Conservation (phyloP, 1,140 invertebrate species). For the Sarcophaga peregrina region DNA sequence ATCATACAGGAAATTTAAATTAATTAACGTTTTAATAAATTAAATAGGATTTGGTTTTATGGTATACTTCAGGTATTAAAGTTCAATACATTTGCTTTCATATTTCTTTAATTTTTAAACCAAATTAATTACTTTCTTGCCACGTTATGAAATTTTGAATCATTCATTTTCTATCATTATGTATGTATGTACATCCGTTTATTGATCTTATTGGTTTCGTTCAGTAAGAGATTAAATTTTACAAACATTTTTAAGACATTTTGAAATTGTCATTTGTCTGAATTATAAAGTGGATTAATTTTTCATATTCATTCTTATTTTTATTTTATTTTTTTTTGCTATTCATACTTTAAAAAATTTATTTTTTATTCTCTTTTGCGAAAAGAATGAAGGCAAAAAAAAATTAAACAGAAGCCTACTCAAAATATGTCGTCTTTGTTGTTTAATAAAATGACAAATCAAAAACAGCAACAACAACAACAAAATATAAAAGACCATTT, state of each 20-base stretch:
- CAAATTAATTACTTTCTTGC: no score
- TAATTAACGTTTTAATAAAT: no score
- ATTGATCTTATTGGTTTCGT: background rate
- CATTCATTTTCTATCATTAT: no score
- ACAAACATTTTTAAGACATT: slow-evolving; percentile 14
- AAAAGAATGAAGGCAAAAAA: background rate
- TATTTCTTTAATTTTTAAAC: no score
- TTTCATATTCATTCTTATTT: background rate
- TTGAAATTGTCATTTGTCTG: slow-evolving; percentile 21
- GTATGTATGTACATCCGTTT: no score
- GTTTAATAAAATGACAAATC: slow-evolving; percentile 29
- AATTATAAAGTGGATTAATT: slow-evolving; percentile 1
- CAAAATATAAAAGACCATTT: background rate
- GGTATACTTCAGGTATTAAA: no score
- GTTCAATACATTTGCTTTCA: no score
- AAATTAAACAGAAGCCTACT: slow-evolving; percentile 20
- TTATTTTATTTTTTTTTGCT: no score
- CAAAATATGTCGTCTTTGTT: slow-evolving; percentile 34
- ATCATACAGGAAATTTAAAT: no score
- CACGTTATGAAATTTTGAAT: no score
- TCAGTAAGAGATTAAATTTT: background rate
- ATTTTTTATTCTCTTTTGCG: background rate
- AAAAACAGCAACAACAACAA: slow-evolving; percentile 26
- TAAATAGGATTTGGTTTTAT: no score
- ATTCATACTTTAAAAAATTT: background rate